A percentile compares a stretch with the other conserved stretches of the same genome.
Conservation (phyloP, 2,113 vertebrate genomes). For the Oxyruncus cristatus region DNA sequence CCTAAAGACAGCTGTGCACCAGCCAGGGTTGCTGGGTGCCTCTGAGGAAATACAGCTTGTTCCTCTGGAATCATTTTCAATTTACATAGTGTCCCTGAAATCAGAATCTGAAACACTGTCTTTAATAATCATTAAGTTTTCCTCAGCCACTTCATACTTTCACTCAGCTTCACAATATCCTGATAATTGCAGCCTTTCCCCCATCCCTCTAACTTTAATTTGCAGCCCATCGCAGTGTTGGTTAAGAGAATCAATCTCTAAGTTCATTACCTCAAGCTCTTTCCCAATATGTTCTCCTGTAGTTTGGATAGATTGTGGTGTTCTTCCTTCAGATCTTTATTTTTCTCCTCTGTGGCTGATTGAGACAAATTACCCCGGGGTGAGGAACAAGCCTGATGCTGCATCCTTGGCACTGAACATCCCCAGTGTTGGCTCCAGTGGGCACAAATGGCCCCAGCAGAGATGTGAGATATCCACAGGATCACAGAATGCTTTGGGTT, state of each 20-base stretch:
- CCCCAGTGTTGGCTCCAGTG: rapidly evolving
- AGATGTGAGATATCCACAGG: rapidly evolving
- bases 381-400: neutral
- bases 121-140: conserved; percentile 32
- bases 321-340: conserved; percentile 35
- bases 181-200: conserved; percentile 10
- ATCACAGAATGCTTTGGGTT: neutral
- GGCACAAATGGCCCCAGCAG: neutral
- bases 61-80: neutral
- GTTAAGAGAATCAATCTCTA: conserved; percentile 50
- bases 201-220: conserved; percentile 35
- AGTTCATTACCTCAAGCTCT: conserved; percentile 54
- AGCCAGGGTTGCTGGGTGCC: neutral
- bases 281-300: conserved; percentile 44
- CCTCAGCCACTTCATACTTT: neutral
- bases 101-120: neutral
- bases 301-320: conserved; percentile 34
- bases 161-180: neutral
- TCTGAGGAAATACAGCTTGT: neutral
- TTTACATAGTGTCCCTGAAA: neutral
- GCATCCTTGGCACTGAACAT: rapidly evolving
- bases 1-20: neutral
- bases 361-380: neutral
- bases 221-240: conserved; percentile 11
- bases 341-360: conserved; percentile 26